A percentile compares a stretch with the other conserved stretches of the same genome.
Evolutionary conservation across 2,113 vertebrate genomes (phyloP).

Genomic region (Entelurus aequoreus): DNA sequence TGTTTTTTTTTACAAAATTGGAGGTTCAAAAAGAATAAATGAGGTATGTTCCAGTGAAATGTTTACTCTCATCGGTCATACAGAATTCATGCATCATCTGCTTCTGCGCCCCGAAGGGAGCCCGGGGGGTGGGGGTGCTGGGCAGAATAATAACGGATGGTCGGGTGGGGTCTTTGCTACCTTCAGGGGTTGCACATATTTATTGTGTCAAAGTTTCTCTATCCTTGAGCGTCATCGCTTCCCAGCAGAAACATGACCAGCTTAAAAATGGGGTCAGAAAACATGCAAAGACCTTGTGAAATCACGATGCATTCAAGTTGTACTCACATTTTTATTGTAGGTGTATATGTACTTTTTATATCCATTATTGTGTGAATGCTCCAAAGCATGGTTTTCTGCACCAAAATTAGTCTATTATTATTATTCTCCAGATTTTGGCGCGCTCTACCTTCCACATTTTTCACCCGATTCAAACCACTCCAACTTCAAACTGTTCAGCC

Average conservation of each 20-base stretch:
- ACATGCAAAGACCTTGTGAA: neutral
- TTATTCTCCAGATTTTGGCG: too few relatives aligned
- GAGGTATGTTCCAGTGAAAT: neutral
- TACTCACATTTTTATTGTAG: too few relatives aligned
- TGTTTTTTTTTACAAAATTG: neutral
- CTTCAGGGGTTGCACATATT: neutral
- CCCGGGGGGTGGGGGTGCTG: neutral
- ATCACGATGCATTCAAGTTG: neutral
- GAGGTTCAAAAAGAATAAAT: conserved; percentile 2
- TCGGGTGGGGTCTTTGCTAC: neutral
- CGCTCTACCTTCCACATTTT: too few relatives aligned
- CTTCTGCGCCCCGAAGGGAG: neutral
- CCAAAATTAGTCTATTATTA: too few relatives aligned
- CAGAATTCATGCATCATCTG: conserved; percentile 2
- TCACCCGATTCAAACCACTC: too few relatives aligned
- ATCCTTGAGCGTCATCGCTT: neutral
- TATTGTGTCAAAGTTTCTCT: neutral
- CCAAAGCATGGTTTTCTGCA: too few relatives aligned
- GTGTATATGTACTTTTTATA: too few relatives aligned
- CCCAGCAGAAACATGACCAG: neutral
- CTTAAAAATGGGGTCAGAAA: neutral
- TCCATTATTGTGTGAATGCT: too few relatives aligned
- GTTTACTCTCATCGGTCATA: conserved; percentile 5
- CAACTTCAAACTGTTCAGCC: too few relatives aligned
- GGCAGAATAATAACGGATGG: neutral